phyloP scores from a whole-genome alignment of 2,797 vertebrate species.

The Notolepis coatsorum region DNA sequence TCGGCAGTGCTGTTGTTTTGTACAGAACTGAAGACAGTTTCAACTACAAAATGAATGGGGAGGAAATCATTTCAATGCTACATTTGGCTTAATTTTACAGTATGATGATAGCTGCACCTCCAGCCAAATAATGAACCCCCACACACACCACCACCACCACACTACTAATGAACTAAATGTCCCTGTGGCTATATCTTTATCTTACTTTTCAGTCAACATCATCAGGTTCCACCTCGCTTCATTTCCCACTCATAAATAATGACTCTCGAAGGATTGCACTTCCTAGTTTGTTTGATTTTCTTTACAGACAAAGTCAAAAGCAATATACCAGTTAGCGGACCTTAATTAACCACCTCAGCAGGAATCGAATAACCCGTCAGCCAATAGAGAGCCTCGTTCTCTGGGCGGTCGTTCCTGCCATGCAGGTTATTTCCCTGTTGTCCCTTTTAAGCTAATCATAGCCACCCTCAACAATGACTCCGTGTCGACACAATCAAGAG shows the following conservation, averaged over 20 bases:
- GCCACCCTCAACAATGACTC: slow-evolving; percentile 4
- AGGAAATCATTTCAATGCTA: too few species aligned
- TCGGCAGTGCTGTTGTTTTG: too few species aligned
- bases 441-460: slow-evolving; percentile 45
- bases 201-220: neutral
- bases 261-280: slow-evolving; percentile 29
- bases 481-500: slow-evolving; percentile 31
- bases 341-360: slow-evolving; percentile 69
- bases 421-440: slow-evolving; percentile 68
- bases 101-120: neutral
- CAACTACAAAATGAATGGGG: too few species aligned
- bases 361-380: slow-evolving; percentile 52
- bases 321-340: slow-evolving; percentile 67
- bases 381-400: slow-evolving; percentile 26
- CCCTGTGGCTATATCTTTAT: neutral
- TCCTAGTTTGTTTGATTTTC: neutral
- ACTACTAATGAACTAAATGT: too few species aligned
- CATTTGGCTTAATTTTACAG: too few species aligned
- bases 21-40: too few species aligned
- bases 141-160: neutral
- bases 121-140: neutral
- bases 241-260: neutral
- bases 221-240: neutral
- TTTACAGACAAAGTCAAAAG: slow-evolving; percentile 43
- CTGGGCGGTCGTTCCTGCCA: slow-evolving; percentile 34